Conservation (phyloP, 2,797 vertebrate genomes). For the Cirrhinus molitorella region DNA sequence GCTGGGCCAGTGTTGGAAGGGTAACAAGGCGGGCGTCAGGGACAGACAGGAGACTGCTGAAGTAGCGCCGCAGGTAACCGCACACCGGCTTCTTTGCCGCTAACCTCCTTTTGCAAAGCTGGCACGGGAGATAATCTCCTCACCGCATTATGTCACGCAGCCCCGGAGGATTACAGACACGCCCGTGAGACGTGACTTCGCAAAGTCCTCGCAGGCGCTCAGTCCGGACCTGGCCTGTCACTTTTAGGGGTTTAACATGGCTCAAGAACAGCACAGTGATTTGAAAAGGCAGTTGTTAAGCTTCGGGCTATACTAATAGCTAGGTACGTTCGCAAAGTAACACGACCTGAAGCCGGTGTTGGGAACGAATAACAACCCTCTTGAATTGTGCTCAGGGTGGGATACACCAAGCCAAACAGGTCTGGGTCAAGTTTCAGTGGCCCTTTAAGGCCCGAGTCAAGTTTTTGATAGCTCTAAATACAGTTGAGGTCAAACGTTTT, state of each 20-base stretch:
- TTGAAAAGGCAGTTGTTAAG: constrained; percentile 44
- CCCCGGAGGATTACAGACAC: constrained; percentile 37
- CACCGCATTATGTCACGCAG: constrained; percentile 37
- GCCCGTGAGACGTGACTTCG: constrained; percentile 35
- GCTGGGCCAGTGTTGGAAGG: constrained; percentile 61
- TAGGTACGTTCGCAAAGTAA: constrained; percentile 18
- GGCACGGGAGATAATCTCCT: constrained; percentile 40
- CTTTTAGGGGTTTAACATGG: constrained; percentile 43
- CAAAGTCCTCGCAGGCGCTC: constrained; percentile 18
- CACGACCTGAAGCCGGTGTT: constrained; percentile 33
- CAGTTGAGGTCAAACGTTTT: too few relatives aligned
- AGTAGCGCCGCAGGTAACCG: constrained; percentile 15
- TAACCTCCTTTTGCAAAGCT: constrained; percentile 29
- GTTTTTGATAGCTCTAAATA: constrained; percentile 9
- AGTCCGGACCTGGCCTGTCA: constrained; percentile 16
- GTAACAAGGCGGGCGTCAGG: constrained; percentile 34
- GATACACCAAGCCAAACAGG: not conserved
- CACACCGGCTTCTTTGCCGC: constrained; percentile 10
- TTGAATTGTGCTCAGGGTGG: constrained; percentile 50
- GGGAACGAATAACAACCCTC: constrained; percentile 24
- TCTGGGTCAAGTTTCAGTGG: constrained; percentile 44
- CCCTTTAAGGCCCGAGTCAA: constrained; percentile 4
- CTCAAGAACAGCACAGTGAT: constrained; percentile 58
- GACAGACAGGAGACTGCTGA: constrained; percentile 22
- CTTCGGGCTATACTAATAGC: constrained; percentile 35